Conservation (phyloP, 2,888 invertebrate species). For the Cryptops parisi region DNA sequence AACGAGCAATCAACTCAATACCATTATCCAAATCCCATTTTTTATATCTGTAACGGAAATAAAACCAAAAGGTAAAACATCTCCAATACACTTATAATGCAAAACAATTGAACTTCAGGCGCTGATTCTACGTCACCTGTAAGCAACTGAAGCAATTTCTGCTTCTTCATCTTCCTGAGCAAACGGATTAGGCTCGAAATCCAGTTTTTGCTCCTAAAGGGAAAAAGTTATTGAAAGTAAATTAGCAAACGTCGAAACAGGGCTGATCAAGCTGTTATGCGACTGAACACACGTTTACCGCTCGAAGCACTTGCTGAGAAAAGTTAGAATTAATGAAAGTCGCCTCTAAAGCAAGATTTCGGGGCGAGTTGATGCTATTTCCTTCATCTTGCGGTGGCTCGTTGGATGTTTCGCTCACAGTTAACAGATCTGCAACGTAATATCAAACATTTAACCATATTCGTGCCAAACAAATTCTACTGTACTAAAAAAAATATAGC, state of each 20-base stretch:
- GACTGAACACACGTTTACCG: slow-evolving; percentile 39
- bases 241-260: too few relatives aligned
- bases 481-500: not conserved
- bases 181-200: slow-evolving; percentile 86
- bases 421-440: slow-evolving; percentile 54
- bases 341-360: slow-evolving; percentile 91
- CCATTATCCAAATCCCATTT: slow-evolving; percentile 93
- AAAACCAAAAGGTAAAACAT: not conserved
- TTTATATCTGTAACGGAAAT: slow-evolving; percentile 50
- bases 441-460: not conserved
- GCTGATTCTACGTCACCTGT: slow-evolving; percentile 41
- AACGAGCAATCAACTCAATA: slow-evolving; percentile 77
- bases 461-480: not conserved
- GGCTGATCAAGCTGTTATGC: too few relatives aligned
- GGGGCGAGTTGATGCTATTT: slow-evolving; percentile 84
- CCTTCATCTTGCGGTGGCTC: slow-evolving; percentile 96
- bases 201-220: slow-evolving; percentile 54
- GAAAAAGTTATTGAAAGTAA: not conserved
- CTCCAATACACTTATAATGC: not conserved
- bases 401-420: slow-evolving; percentile 95
- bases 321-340: slow-evolving; percentile 99
- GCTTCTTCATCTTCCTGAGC: slow-evolving; percentile 74
- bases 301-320: slow-evolving; percentile 79
- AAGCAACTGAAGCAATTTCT: slow-evolving; percentile 88
- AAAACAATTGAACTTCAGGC: not conserved